Evolutionary conservation across 2,113 vertebrate species (phyloP).

Genomic region (Brachypteracias leptosomus): DNA sequence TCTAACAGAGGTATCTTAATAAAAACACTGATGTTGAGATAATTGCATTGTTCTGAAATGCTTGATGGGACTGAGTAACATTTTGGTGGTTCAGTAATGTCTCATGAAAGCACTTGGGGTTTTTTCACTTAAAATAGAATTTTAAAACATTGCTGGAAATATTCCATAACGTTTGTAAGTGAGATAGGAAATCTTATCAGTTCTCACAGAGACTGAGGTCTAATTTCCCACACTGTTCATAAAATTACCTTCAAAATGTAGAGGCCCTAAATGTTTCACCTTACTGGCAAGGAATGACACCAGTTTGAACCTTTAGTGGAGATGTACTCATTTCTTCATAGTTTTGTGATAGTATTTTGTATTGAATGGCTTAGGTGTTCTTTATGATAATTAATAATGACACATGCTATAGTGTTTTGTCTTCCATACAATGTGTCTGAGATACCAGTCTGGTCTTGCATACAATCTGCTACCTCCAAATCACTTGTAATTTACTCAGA

Average conservation of each 20-base stretch:
- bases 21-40: constrained; percentile 17
- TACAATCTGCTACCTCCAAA: not conserved
- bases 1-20: constrained; percentile 11
- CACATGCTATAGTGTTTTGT: not conserved
- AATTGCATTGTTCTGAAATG: constrained; percentile 9
- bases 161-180: not conserved
- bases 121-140: not conserved
- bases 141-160: constrained; percentile 21
- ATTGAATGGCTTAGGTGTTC: not conserved
- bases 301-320: not conserved
- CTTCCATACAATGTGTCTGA: not conserved
- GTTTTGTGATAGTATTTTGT: not conserved
- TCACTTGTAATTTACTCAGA: not conserved
- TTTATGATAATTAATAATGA: constrained; percentile 1
- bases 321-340: not conserved
- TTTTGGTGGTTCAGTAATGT: not conserved
- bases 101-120: not conserved
- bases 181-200: not conserved
- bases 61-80: not conserved
- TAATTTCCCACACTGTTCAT: not conserved
- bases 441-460: not conserved
- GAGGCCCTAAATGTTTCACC: not conserved
- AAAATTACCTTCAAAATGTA: not conserved
- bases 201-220: not conserved
- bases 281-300: not conserved